Evolutionary conservation across 2,888 invertebrate genomes (phyloP).

Genomic region (Timema cristinae): DNA sequence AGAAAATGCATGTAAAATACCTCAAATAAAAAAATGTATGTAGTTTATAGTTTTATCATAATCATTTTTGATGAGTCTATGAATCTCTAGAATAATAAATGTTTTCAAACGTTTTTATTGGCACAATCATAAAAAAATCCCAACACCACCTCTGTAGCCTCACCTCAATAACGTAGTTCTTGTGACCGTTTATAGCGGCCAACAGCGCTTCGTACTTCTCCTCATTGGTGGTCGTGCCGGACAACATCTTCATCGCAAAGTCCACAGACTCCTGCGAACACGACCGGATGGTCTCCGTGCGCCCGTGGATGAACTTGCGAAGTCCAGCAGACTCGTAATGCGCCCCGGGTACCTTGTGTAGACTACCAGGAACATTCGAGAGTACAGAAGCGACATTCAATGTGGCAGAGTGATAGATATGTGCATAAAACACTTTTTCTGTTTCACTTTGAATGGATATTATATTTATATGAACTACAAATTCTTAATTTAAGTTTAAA

Average conservation of each 20-base stretch:
- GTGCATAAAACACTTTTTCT: too few species aligned
- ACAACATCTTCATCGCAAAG: slow-evolving; percentile 71
- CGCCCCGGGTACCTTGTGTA: slow-evolving; percentile 71
- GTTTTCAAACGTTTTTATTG: slow-evolving; percentile 31
- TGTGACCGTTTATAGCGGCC: slow-evolving; percentile 74
- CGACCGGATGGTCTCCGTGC: slow-evolving; percentile 93
- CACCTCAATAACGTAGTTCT: slow-evolving; percentile 73
- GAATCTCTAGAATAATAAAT: too few species aligned
- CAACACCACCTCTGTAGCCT: slow-evolving; percentile 12
- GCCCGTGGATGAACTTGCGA: slow-evolving; percentile 76
- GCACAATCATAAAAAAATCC: slow-evolving; percentile 40
- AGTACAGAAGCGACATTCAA: too few species aligned
- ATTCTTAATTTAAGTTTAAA: too few species aligned
- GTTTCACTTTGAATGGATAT: too few species aligned
- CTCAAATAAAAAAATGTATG: too few species aligned
- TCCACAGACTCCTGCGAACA: slow-evolving; percentile 77
- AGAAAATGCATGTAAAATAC: too few species aligned
- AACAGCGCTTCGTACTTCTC: slow-evolving; percentile 64
- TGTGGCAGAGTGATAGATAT: too few species aligned
- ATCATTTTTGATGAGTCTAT: too few species aligned
- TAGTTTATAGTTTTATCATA: too few species aligned
- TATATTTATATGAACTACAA: too few species aligned
- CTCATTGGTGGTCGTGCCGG: slow-evolving; percentile 47
- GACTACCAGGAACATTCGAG: slow-evolving; percentile 43
- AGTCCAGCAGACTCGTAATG: slow-evolving; percentile 92